Percentiles rank a stretch among this genome's conserved stretches.
These are phyloP conservation scores for Equus przewalskii DNA, from an alignment of 2,113 vertebrate species.

Conservation along the genomic window DNA sequence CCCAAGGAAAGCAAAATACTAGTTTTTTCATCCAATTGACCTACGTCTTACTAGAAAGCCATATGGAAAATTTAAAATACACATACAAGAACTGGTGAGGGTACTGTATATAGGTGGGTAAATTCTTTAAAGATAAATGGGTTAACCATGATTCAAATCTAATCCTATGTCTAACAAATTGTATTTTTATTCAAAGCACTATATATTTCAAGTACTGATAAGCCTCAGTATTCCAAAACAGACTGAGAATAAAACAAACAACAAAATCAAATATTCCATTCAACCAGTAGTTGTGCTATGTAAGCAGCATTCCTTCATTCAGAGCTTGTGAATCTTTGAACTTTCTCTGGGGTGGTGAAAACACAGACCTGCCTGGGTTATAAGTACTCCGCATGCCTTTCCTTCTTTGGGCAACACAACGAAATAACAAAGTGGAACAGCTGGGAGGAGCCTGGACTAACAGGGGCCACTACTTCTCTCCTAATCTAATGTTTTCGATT, in stretches of 20 bases:
- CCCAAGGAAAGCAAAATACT: slow-evolving; percentile 20
- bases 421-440: background rate
- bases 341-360: background rate
- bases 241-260: slow-evolving; percentile 24
- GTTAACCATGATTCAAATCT: background rate
- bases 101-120: background rate
- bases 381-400: background rate
- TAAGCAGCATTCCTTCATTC: background rate
- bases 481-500: background rate
- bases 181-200: slow-evolving; percentile 40
- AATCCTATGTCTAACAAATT: background rate
- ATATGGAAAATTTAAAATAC: background rate
- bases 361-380: background rate
- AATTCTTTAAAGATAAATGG: background rate
- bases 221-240: slow-evolving; percentile 20
- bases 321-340: background rate
- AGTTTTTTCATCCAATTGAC: background rate
- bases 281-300: background rate
- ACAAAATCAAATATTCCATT: background rate
- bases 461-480: background rate
- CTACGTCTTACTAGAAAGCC: slow-evolving; percentile 5
- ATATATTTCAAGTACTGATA: background rate
- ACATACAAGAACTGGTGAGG: background rate
- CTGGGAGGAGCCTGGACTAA: background rate
- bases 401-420: background rate